Conservation (phyloP, 2,888 invertebrate genomes). For the Auanema sp. region DNA sequence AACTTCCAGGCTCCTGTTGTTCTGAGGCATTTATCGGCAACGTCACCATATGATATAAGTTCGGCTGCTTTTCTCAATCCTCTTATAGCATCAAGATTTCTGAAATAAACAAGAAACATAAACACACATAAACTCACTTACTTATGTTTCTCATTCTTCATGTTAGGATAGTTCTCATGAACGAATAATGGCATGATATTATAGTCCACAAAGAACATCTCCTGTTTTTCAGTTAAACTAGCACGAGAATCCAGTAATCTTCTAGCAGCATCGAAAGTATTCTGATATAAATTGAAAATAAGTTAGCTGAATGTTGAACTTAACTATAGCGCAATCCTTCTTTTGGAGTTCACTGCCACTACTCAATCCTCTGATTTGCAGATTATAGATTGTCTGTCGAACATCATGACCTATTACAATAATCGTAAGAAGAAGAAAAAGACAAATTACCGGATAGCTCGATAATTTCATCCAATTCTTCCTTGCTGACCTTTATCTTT, state of each 20-base stretch:
- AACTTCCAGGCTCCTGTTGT: constrained; percentile 78
- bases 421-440: background rate
- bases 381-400: constrained; percentile 75
- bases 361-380: constrained; percentile 77
- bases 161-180: constrained; percentile 90
- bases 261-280: constrained; percentile 63
- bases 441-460: constrained; percentile 64
- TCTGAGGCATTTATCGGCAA: constrained; percentile 81
- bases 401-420: constrained; percentile 80
- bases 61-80: constrained; percentile 81
- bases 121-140: constrained; percentile 5
- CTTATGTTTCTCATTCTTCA: constrained; percentile 63
- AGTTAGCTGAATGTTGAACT: constrained; percentile 36
- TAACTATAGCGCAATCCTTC: constrained; percentile 82
- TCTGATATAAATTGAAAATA: constrained; percentile 31
- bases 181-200: constrained; percentile 93
- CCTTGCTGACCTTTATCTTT: constrained; percentile 75
- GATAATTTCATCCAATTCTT: constrained; percentile 82
- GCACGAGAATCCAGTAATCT: constrained; percentile 75
- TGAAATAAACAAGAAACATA: constrained; percentile 7
- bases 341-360: constrained; percentile 71
- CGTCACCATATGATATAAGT: constrained; percentile 82
- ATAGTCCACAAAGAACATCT: constrained; percentile 95
- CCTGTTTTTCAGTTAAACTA: constrained; percentile 65
- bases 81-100: constrained; percentile 71